A percentile compares a stretch with the other conserved stretches of the same genome.
These are phyloP conservation scores for Pinna nobilis DNA, from an alignment of 1,140 invertebrate species.

Conservation along the genomic window DNA sequence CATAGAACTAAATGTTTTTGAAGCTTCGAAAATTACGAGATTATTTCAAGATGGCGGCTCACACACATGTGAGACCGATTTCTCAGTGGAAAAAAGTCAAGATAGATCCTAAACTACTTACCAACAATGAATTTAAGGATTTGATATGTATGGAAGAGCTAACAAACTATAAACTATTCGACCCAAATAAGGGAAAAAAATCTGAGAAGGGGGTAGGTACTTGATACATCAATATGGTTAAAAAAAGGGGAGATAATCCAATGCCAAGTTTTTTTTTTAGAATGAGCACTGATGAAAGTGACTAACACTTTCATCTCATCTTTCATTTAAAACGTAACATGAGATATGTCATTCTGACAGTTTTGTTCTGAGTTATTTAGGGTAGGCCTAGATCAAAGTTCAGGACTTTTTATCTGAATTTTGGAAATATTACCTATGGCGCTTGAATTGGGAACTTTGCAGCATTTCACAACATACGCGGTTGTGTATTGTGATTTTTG, in stretches of 20 bases:
- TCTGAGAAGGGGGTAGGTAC: not conserved
- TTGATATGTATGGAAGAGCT: constrained; percentile 64
- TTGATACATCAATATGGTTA: not conserved
- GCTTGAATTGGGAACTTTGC: too few species aligned
- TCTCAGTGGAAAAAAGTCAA: constrained; percentile 61
- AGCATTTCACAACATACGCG: too few species aligned
- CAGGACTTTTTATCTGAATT: too few species aligned
- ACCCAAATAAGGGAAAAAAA: not conserved
- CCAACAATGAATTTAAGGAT: constrained; percentile 53
- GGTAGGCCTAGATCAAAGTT: not conserved
- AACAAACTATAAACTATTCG: constrained; percentile 64
- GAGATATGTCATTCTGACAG: too few species aligned
- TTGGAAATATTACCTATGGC: too few species aligned
- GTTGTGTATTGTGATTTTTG: too few species aligned
- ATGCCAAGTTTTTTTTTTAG: not conserved
- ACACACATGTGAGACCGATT: constrained; percentile 63
- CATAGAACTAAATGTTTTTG: not conserved
- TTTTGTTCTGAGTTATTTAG: not conserved
- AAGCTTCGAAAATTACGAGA: not conserved
- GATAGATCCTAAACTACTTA: constrained; percentile 46
- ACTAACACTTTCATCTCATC: too few species aligned
- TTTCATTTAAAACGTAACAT: too few species aligned
- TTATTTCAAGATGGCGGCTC: constrained; percentile 53
- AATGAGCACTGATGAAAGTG: too few species aligned
- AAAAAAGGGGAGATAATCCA: not conserved